Conservation (phyloP, 2,888 invertebrate species). For the Drosophila anomalata region DNA sequence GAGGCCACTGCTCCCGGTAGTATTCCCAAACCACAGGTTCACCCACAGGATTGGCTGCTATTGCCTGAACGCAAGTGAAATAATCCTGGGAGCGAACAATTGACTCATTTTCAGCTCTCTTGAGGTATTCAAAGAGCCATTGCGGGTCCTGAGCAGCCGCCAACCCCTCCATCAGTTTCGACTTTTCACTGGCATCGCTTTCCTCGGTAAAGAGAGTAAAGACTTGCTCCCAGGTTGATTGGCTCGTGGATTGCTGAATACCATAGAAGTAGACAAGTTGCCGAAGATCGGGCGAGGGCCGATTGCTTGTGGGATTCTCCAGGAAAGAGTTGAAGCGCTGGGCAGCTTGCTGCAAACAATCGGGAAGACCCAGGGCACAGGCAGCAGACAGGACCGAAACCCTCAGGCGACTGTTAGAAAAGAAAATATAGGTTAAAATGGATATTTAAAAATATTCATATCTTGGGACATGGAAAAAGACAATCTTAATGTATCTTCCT, state of each 20-base stretch:
- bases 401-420: conserved; percentile 86
- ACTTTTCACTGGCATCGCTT: conserved; percentile 90
- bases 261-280: conserved; percentile 88
- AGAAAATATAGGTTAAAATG: neutral
- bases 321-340: conserved; percentile 87
- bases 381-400: conserved; percentile 87
- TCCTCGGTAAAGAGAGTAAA: conserved; percentile 89
- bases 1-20: conserved; percentile 90
- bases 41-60: conserved; percentile 90
- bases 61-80: conserved; percentile 87
- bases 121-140: conserved; percentile 88
- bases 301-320: conserved; percentile 74
- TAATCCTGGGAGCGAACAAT: conserved; percentile 93
- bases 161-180: conserved; percentile 89
- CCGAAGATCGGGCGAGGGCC: conserved; percentile 88
- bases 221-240: conserved; percentile 89
- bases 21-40: conserved; percentile 92
- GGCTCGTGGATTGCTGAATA: conserved; percentile 86
- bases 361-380: conserved; percentile 86
- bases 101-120: conserved; percentile 88
- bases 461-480: neutral
- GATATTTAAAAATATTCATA: neutral
- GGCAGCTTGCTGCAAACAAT: conserved; percentile 86
- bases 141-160: conserved; percentile 87
- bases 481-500: too few species aligned